These are phyloP conservation scores for Diabrotica virgifera DNA, from an alignment of 1,140 invertebrate genomes.

Conservation along the genomic window DNA sequence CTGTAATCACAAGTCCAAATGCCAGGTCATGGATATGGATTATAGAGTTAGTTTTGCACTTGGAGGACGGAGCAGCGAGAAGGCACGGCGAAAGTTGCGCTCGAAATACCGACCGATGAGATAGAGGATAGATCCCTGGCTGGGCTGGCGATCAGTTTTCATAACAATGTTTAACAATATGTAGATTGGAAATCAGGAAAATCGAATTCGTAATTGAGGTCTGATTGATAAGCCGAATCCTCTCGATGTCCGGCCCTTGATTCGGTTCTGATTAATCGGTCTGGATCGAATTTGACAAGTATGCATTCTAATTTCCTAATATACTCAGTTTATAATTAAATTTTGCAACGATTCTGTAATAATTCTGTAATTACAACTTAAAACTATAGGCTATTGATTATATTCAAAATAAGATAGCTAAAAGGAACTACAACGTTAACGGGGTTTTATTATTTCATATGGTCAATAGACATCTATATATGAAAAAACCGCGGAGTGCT, in stretches of 20 bases:
- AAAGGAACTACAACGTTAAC: too few species aligned
- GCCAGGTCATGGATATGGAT: constrained; percentile 4
- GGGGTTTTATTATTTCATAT: too few species aligned
- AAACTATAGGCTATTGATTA: too few species aligned
- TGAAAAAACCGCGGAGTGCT: too few species aligned
- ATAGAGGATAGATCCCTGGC: not conserved
- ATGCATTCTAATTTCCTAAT: not conserved
- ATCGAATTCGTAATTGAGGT: constrained; percentile 11
- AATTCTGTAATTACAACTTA: too few species aligned
- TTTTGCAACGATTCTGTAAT: too few species aligned
- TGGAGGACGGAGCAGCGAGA: not conserved
- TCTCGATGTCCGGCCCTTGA: not conserved
- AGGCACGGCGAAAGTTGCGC: not conserved
- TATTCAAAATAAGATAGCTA: too few species aligned
- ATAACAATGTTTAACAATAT: constrained; percentile 12
- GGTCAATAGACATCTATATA: too few species aligned
- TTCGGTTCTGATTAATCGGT: not conserved
- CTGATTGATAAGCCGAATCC: not conserved
- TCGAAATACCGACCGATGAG: not conserved
- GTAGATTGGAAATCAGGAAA: constrained; percentile 10
- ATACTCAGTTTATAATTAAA: too few species aligned
- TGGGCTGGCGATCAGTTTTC: not conserved
- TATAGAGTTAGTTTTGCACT: not conserved
- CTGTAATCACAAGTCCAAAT: not conserved
- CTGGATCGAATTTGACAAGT: not conserved